Evolutionary conservation across 1,140 invertebrate species (phyloP).

Genomic region (Mercenaria mercenaria): DNA sequence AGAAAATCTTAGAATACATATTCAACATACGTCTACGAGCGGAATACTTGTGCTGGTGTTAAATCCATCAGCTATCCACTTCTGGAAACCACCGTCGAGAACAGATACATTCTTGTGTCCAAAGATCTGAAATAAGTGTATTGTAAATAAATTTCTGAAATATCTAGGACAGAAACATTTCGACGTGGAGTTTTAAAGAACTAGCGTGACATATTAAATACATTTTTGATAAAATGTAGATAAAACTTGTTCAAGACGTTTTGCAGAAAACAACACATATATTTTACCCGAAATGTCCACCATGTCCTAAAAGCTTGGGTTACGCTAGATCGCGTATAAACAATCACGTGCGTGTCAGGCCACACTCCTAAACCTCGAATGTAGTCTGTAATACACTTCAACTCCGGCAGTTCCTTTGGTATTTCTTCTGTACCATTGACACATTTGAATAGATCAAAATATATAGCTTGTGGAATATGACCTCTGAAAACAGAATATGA

Average conservation of each 20-base stretch:
- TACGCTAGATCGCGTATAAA: conserved; percentile 75
- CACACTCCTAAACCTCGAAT: conserved; percentile 76
- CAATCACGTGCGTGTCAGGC: conserved; percentile 78
- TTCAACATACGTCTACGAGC: conserved; percentile 68
- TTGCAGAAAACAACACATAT: no score
- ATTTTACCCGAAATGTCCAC: conserved; percentile 81
- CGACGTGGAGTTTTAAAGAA: no score
- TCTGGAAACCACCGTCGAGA: conserved; percentile 74
- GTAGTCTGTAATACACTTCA: conserved; percentile 77
- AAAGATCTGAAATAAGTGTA: conserved; percentile 73
- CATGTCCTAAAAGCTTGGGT: conserved; percentile 76
- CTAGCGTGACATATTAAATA: no score
- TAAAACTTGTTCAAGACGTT: no score
- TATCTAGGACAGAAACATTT: no score
- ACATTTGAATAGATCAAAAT: conserved; percentile 75
- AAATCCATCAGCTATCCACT: conserved; percentile 74
- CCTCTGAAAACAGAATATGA: conserved; percentile 38
- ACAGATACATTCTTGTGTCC: conserved; percentile 78
- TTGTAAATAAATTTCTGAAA: no score
- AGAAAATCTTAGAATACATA: no score
- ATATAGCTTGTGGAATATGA: conserved; percentile 76
- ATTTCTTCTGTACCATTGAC: conserved; percentile 64
- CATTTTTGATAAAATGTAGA: no score
- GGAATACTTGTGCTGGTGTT: conserved; percentile 67
- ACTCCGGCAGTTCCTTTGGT: conserved; percentile 72